A percentile compares a stretch with the other conserved stretches of the same genome.
phyloP scores from a whole-genome alignment of 64 coral and sea anemone species.

The Actinia equina region DNA sequence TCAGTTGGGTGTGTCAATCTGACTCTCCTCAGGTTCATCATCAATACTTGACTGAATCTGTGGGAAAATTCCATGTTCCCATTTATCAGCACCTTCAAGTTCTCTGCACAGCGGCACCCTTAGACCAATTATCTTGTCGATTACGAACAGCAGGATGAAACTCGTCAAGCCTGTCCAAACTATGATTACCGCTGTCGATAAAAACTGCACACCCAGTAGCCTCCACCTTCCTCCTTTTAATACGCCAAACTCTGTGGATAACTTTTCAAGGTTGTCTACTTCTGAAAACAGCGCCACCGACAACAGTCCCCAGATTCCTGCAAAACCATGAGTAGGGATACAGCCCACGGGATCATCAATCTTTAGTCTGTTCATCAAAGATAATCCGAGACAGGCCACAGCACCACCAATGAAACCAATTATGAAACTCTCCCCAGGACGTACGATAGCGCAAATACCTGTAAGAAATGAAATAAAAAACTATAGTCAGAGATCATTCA shows the following conservation, averaged over 20 bases:
- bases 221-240: slow-evolving; percentile 75
- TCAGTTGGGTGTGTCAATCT: background rate
- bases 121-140: slow-evolving; percentile 61
- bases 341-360: slow-evolving; percentile 82
- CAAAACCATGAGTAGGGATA: slow-evolving; percentile 49
- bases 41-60: background rate
- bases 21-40: background rate
- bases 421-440: slow-evolving; percentile 57
- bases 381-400: slow-evolving; percentile 37
- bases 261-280: slow-evolving; percentile 40
- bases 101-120: slow-evolving; percentile 51
- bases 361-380: slow-evolving; percentile 45
- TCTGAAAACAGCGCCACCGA: slow-evolving; percentile 62
- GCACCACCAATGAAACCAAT: slow-evolving; percentile 71
- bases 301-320: slow-evolving; percentile 68
- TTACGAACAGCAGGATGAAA: slow-evolving; percentile 47
- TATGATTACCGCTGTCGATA: slow-evolving; percentile 9
- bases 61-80: slow-evolving; percentile 47
- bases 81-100: slow-evolving; percentile 68
- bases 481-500: background rate
- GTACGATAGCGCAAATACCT: slow-evolving; percentile 66
- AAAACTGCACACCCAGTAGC: slow-evolving; percentile 50
- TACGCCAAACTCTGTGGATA: slow-evolving; percentile 54
- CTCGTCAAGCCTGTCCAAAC: slow-evolving; percentile 52
- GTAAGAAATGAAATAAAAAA: background rate